Conservation (phyloP, 2,113 vertebrate genomes). For the Chascanopsetta lugubris region DNA sequence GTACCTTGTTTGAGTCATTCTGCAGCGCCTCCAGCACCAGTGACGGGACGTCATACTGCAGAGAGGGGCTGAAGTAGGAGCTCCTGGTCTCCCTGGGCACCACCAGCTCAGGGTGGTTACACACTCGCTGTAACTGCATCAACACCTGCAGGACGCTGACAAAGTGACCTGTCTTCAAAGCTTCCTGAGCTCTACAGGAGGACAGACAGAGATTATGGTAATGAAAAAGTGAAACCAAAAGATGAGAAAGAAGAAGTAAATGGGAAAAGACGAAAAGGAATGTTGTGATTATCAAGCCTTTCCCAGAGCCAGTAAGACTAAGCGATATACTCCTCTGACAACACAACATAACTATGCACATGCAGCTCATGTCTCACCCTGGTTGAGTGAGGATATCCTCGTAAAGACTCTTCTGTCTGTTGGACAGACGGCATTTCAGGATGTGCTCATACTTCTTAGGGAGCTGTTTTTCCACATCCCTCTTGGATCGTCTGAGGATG, state of each 20-base stretch:
- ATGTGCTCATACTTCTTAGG: constrained; percentile 93
- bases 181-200: constrained; percentile 86
- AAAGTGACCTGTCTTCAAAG: constrained; percentile 92
- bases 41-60: constrained; percentile 85
- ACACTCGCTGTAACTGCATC: constrained; percentile 91
- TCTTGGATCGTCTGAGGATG: constrained; percentile 91
- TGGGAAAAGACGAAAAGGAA: too few relatives aligned
- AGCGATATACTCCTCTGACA: neutral
- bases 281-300: neutral
- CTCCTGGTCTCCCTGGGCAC: constrained; percentile 82
- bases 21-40: constrained; percentile 85
- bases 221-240: neutral
- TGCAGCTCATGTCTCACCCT: constrained; percentile 76
- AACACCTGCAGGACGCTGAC: constrained; percentile 92
- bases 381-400: constrained; percentile 91
- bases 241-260: too few relatives aligned
- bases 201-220: constrained; percentile 2
- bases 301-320: neutral
- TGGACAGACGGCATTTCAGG: constrained; percentile 91
- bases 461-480: constrained; percentile 93
- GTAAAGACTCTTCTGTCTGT: constrained; percentile 89
- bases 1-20: constrained; percentile 84
- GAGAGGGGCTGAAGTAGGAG: constrained; percentile 81
- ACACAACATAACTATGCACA: neutral
- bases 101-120: constrained; percentile 92